Evolutionary conservation across 1,140 invertebrate genomes (phyloP).

Genomic region (Zaprionus africanus): DNA sequence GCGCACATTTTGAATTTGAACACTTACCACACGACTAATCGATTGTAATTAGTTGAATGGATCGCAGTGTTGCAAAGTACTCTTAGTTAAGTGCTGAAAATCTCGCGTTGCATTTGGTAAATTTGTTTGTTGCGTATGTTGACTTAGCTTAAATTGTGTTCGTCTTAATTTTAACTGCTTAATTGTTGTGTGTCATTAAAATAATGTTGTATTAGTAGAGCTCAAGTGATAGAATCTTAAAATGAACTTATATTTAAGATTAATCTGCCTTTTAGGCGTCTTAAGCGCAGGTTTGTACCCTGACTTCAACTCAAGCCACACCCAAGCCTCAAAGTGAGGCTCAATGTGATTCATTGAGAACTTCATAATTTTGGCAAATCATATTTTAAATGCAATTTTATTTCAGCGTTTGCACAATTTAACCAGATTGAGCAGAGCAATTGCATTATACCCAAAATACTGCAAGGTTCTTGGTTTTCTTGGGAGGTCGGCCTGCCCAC

Average conservation of each 20-base stretch:
- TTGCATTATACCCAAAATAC: conserved; percentile 89
- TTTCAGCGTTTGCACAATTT: conserved; percentile 58
- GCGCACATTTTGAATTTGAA: background rate
- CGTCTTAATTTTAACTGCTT: conserved; percentile 28
- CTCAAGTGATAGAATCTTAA: conserved; percentile 9
- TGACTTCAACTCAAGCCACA: conserved; percentile 56
- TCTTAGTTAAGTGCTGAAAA: conserved; percentile 31
- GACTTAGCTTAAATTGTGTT: conserved; percentile 19
- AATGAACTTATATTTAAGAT: conserved; percentile 46
- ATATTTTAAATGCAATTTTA: conserved; percentile 12
- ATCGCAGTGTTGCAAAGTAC: conserved; percentile 12
- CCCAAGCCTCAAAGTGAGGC: conserved; percentile 50
- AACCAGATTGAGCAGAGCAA: conserved; percentile 63
- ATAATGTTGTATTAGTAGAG: conserved; percentile 46
- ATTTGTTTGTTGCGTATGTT: conserved; percentile 71
- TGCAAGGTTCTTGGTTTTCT: conserved; percentile 95
- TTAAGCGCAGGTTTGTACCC: conserved; percentile 50
- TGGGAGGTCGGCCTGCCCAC: conserved; percentile 94
- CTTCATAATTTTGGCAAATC: conserved; percentile 13
- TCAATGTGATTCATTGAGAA: conserved; percentile 64
- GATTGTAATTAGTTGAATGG: conserved; percentile 19
- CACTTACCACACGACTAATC: conserved; percentile 2
- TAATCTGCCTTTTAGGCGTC: conserved; percentile 48
- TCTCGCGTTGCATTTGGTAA: conserved; percentile 15
- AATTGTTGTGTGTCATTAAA: conserved; percentile 8